A percentile compares a stretch with the other conserved stretches of the same genome.
Evolutionary conservation across 2,888 invertebrate genomes (phyloP).

Genomic region (Globia sparganii): DNA sequence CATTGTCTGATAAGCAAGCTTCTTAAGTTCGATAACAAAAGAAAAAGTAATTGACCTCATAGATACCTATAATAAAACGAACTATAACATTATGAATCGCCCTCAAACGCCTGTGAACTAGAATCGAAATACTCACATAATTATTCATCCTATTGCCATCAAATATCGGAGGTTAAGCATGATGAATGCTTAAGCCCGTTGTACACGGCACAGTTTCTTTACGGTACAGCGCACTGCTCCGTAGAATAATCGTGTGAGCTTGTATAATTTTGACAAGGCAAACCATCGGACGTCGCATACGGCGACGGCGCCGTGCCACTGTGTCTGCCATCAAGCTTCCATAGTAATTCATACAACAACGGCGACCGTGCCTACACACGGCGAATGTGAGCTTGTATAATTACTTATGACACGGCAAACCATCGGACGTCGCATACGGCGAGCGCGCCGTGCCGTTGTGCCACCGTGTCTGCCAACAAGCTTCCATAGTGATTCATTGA

Average conservation of each 20-base stretch:
- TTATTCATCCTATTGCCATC: constrained; percentile 20
- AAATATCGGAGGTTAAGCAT: constrained; percentile 25
- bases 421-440: neutral
- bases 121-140: constrained; percentile 9
- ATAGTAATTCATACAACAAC: neutral
- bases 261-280: neutral
- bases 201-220: neutral
- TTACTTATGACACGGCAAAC: too few relatives aligned
- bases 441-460: neutral
- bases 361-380: neutral
- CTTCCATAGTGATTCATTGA: neutral
- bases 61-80: neutral
- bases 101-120: neutral
- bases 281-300: neutral
- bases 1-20: too few relatives aligned
- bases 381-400: neutral
- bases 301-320: neutral
- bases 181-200: constrained; percentile 32
- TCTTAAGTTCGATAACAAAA: neutral
- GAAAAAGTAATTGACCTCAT: neutral
- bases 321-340: neutral
- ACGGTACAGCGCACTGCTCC: neutral
- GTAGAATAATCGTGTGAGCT: neutral
- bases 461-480: neutral
- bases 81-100: neutral